A percentile compares a stretch with the other conserved stretches of the same genome.
These are phyloP conservation scores for Rhinolophus sinicus DNA, from an alignment of 2,113 vertebrate genomes.

Conservation along the genomic window DNA sequence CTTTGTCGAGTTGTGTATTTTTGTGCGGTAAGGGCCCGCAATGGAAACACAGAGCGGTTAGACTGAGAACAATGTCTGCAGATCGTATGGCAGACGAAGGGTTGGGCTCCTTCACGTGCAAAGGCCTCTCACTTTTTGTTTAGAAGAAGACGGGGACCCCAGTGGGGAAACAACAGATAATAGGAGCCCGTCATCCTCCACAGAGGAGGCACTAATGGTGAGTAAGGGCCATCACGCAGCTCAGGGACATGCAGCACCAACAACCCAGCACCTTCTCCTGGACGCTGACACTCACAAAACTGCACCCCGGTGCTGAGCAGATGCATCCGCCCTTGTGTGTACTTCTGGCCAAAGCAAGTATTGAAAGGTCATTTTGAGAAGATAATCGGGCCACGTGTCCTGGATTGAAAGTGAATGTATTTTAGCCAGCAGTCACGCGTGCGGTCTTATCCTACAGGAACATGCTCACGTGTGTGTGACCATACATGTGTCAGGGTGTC, in stretches of 20 bases:
- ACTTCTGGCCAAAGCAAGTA: fast-evolving
- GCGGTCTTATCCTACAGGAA: fast-evolving
- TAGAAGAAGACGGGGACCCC: not conserved
- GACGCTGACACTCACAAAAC: not conserved
- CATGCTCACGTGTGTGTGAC: fast-evolving
- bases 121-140: too few species aligned
- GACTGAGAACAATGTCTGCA: not conserved
- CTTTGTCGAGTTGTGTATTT: not conserved
- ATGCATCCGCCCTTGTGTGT: fast-evolving
- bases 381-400: not conserved
- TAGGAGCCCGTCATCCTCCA: fast-evolving
- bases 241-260: not conserved
- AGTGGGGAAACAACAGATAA: fast-evolving
- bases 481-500: fast-evolving
- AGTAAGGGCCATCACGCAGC: fast-evolving
- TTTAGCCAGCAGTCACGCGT: not conserved
- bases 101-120: not conserved
- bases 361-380: not conserved
- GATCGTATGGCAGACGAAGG: too few species aligned
- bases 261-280: not conserved
- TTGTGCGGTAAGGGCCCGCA: not conserved
- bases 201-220: not conserved
- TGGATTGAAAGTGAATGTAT: not conserved
- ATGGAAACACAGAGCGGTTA: not conserved
- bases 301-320: not conserved